phyloP scores from a whole-genome alignment of 2,888 invertebrate species.

The Trachelus tabidus region DNA sequence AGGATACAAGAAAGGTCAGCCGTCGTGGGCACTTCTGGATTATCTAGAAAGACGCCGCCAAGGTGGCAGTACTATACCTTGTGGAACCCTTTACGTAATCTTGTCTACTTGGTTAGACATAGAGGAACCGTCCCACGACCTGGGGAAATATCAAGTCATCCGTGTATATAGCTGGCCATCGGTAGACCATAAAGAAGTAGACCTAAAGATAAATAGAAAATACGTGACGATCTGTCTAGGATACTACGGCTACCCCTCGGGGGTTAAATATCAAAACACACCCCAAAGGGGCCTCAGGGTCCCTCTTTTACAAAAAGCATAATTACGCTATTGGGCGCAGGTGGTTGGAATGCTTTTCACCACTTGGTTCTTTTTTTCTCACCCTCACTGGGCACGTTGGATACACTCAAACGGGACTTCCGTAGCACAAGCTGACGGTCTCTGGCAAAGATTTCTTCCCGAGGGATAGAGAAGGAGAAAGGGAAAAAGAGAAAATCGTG shows the following conservation, averaged over 20 bases:
- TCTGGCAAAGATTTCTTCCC: neutral
- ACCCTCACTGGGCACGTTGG: neutral
- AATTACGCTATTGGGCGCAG: slow-evolving; percentile 49
- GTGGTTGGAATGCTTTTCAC: slow-evolving; percentile 52
- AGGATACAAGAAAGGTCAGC: neutral
- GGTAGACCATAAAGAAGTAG: neutral
- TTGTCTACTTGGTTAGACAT: neutral
- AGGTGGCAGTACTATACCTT: neutral
- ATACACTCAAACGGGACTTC: neutral
- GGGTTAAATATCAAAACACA: slow-evolving; percentile 31
- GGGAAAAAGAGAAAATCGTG: neutral
- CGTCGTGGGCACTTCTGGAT: neutral
- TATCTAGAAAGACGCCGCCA: neutral
- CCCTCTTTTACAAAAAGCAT: slow-evolving; percentile 38
- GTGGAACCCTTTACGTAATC: neutral
- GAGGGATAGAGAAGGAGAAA: neutral
- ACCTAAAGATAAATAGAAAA: neutral
- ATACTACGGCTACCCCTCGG: slow-evolving; percentile 18
- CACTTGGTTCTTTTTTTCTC: slow-evolving; percentile 10
- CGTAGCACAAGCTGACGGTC: neutral
- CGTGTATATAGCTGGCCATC: neutral
- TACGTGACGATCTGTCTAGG: slow-evolving; percentile 4
- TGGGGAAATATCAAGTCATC: slow-evolving; percentile 1
- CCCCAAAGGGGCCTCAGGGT: slow-evolving; percentile 7
- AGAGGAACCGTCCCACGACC: neutral